phyloP scores from a whole-genome alignment of 2,797 vertebrate genomes.

The Cryptoprocta ferox region DNA sequence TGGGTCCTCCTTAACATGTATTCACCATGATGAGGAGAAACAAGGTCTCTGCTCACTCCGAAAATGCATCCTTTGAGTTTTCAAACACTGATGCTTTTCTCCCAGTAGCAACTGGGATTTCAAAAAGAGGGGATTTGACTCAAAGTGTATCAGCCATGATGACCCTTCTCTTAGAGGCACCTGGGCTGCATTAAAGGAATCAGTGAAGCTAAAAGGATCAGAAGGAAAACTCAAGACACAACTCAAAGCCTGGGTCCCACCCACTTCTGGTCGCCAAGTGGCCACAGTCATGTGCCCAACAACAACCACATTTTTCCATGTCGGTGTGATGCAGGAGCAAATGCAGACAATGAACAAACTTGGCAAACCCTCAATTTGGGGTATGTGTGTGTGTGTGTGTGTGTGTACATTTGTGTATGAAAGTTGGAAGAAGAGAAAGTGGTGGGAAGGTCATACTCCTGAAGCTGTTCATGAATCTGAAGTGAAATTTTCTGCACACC shows the following conservation, averaged over 20 bases:
- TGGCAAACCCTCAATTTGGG: neutral
- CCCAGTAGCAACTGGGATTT: neutral
- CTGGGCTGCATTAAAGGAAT: neutral
- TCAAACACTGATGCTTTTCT: neutral
- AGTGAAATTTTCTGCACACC: neutral
- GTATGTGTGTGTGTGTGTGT: neutral
- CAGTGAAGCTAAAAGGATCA: neutral
- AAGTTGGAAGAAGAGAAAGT: too few species aligned
- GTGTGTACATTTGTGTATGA: neutral
- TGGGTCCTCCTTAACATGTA: neutral
- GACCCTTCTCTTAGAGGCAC: neutral
- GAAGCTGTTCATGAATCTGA: neutral
- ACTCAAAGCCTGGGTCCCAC: neutral
- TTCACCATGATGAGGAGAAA: neutral
- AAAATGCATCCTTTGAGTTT: slow-evolving; percentile 4
- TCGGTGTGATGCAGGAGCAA: fast-evolving
- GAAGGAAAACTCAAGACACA: neutral
- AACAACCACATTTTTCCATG: neutral
- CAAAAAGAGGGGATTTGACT: neutral
- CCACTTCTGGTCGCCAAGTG: neutral
- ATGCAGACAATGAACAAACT: neutral
- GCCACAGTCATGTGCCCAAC: too few species aligned
- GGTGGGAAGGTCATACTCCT: neutral
- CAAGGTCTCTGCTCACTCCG: neutral
- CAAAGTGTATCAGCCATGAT: neutral